Conservation (phyloP, 2,888 invertebrate species). For the Cerastoderma edule region DNA sequence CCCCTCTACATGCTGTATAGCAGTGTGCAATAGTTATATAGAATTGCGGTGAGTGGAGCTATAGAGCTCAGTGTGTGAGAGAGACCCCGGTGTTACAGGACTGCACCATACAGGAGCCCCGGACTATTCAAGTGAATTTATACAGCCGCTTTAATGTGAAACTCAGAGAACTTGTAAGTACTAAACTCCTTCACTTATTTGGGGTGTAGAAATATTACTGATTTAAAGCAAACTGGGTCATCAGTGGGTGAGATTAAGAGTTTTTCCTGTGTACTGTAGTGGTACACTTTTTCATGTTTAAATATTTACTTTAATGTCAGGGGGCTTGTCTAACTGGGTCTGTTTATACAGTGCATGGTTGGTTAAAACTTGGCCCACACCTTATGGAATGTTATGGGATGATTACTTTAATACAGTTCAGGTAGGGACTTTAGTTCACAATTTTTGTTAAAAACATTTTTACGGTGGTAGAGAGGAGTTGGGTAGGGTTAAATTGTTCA, state of each 20-base stretch:
- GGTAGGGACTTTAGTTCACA: too few relatives aligned
- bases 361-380: too few relatives aligned
- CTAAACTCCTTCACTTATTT: too few relatives aligned
- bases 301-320: constrained; percentile 8
- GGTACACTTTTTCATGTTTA: constrained; percentile 14
- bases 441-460: neutral
- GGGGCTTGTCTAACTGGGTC: too few relatives aligned
- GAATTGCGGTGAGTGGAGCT: constrained; percentile 12
- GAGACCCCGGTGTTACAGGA: constrained; percentile 5
- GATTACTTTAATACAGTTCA: too few relatives aligned
- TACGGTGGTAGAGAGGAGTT: neutral
- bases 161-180: too few relatives aligned
- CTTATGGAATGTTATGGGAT: too few relatives aligned
- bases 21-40: constrained; percentile 23
- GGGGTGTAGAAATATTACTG: too few relatives aligned
- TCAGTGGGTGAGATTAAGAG: constrained; percentile 6
- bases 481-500: neutral
- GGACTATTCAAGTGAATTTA: too few relatives aligned
- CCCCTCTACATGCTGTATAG: constrained; percentile 14
- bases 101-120: too few relatives aligned
- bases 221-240: constrained; percentile 20
- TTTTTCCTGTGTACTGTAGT: constrained; percentile 1
- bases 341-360: too few relatives aligned
- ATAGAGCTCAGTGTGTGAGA: constrained; percentile 11
- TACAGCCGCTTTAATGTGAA: too few relatives aligned